Evolutionary conservation across 2,888 invertebrate genomes (phyloP), one percentile per base, ranked within the genome.

Genomic region (Phortica okadai): DNA sequence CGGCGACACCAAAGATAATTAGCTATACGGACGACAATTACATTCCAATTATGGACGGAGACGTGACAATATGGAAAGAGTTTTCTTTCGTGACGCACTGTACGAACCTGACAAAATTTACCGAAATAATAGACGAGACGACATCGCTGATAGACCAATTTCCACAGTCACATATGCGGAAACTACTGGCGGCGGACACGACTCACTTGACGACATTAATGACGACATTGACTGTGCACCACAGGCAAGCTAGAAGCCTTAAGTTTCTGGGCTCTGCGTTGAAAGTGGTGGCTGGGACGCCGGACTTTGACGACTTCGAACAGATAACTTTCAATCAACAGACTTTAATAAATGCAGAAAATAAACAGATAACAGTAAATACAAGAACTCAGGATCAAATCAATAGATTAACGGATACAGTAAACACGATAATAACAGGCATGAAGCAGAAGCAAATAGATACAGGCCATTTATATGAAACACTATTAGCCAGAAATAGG

Each of bases 11-110:
- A 44, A 78, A 45, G 54, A 33, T 78, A 33, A 78, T 67, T 25
- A 77, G 78, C 72, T 79, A 76, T 54, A 73, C 76, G 1, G 16
- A 76, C 69, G 76, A 74, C 4, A 56, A 76, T 54, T 78, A 80
- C 69, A 76, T 78, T 42, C 77, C 74, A n/a, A 74, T 74, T 25
- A 10, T 56, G 11, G 79, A 79, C 73, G 79, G n/a, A n/a, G n/a
- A n/a, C n/a, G n/a, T n/a, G n/a, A n/a, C n/a, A n/a, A n/a, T n/a
- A n/a, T n/a, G n/a, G n/a, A n/a, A n/a, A n/a, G n/a, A n/a, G n/a
- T n/a, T n/a, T n/a, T n/a, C n/a, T n/a, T n/a, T n/a, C n/a, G n/a
- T n/a, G n/a, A n/a, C n/a, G n/a, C n/a, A n/a, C n/a, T n/a, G n/a
- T n/a, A n/a, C n/a, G n/a, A n/a, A n/a, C n/a, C n/a, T n/a, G n/a